phyloP scores from a whole-genome alignment of 2,888 invertebrate genomes.

The Calameuta filiformis region DNA sequence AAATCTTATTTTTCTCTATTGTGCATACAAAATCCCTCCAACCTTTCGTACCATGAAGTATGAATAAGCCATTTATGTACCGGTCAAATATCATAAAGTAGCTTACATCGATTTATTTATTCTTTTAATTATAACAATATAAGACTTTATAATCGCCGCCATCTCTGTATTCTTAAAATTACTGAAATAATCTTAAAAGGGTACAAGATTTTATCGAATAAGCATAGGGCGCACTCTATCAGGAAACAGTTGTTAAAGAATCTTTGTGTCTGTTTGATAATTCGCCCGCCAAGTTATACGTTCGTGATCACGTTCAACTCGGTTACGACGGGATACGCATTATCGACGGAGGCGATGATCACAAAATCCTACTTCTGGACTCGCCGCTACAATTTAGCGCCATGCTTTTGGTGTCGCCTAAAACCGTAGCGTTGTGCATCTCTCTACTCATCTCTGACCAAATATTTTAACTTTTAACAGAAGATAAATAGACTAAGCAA shows the following conservation, averaged over 20 bases:
- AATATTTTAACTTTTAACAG: not conserved
- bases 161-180: not conserved
- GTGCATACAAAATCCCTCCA: not conserved
- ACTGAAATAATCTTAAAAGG: not conserved
- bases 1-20: not conserved
- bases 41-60: not conserved
- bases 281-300: too few species aligned
- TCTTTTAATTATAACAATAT: not conserved
- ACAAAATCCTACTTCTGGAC: too few species aligned
- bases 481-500: not conserved
- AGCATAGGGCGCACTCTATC: not conserved
- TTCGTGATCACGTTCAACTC: too few species aligned
- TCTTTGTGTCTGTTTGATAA: not conserved
- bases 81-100: not conserved
- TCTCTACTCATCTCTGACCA: not conserved
- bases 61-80: not conserved
- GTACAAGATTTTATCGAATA: not conserved
- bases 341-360: too few species aligned
- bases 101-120: not conserved
- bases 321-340: too few species aligned
- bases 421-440: too few species aligned
- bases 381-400: too few species aligned
- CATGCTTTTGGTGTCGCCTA: too few species aligned
- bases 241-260: not conserved
- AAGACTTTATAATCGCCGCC: not conserved